Base-by-base conservation (phyloP, 2,888 invertebrate genomes). In the Itoplectis maculator region DNA sequence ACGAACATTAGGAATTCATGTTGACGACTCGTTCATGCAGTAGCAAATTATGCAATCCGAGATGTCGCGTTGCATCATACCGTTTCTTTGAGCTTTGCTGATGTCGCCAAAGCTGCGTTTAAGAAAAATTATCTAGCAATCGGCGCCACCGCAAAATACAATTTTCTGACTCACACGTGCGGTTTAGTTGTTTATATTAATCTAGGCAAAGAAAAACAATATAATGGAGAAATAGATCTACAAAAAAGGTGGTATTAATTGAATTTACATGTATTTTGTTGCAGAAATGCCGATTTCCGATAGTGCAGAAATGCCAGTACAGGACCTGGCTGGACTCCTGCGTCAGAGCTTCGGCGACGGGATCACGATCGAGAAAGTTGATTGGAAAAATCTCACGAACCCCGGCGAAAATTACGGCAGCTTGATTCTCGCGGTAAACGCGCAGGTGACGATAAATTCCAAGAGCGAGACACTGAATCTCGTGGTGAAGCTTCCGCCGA, bases 341-440 rank as follows among this genome's bases (percentile, higher is more conserved):
- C 82, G 84, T 40, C 85, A 90, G 65, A 88, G 80, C 0, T 65
- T 91, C 3, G 89, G 88, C 9, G 65, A 83, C 0, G 72, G 87
- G 2, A 40, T 90, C 0, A 85, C 87, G 20, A 86, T 92, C 23
- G 78, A 89, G 13, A 79, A 88, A 2, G 74, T 88, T 2, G 84
- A 88, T 79, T 92, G 92, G 92, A 92, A 88, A 54, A 89, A 91
- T 35, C 70, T 93, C 13, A 93, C 92, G 0, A 90, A 91, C 45
- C 92, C 93, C 0, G 93, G 93, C 6, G 93, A 93, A 37, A 93
- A 93, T 82, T 93, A 90, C 56, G 92, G 93, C 1, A 93, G 93
- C 73, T 40, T 91, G 11, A 92, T 93, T 66, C 81, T 92, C 9
- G 90, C 90, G 4, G 85, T 93, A 8, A 87, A 88, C 51, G 88